Evolutionary conservation across 2,888 invertebrate genomes (phyloP).

Genomic region (Idaea aversata): DNA sequence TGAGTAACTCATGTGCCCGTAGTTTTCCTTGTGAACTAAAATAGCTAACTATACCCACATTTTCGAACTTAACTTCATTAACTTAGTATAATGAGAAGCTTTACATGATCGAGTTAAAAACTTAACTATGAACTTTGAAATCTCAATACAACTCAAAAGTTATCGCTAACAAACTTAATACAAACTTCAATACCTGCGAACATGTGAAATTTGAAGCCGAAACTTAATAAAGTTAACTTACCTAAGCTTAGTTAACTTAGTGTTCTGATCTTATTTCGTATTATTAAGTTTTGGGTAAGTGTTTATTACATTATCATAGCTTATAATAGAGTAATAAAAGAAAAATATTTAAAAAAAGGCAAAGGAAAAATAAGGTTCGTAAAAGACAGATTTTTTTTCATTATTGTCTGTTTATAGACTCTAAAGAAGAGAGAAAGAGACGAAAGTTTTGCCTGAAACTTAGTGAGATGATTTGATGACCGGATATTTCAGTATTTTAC

Average conservation of each 20-base stretch:
- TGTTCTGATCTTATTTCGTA: neutral
- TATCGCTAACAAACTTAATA: neutral
- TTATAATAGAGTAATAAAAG: too few relatives aligned
- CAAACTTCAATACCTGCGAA: neutral
- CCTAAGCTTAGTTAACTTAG: neutral
- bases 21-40: neutral
- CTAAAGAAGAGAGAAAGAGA: too few relatives aligned
- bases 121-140: neutral
- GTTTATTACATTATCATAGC: too few relatives aligned
- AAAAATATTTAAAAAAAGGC: too few relatives aligned
- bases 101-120: neutral
- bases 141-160: neutral
- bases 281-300: neutral
- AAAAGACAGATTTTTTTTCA: too few relatives aligned
- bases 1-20: too few relatives aligned
- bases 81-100: neutral
- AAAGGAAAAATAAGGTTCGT: too few relatives aligned
- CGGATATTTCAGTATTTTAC: too few relatives aligned
- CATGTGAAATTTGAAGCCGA: neutral
- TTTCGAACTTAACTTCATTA: neutral
- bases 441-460: too few relatives aligned
- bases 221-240: neutral
- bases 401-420: too few relatives aligned
- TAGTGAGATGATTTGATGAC: too few relatives aligned
- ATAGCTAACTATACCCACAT: neutral